Evolutionary conservation across 2,113 vertebrate species (phyloP), one percentile per base, ranked within the genome.

Genomic region (Laticauda laticaudata): DNA sequence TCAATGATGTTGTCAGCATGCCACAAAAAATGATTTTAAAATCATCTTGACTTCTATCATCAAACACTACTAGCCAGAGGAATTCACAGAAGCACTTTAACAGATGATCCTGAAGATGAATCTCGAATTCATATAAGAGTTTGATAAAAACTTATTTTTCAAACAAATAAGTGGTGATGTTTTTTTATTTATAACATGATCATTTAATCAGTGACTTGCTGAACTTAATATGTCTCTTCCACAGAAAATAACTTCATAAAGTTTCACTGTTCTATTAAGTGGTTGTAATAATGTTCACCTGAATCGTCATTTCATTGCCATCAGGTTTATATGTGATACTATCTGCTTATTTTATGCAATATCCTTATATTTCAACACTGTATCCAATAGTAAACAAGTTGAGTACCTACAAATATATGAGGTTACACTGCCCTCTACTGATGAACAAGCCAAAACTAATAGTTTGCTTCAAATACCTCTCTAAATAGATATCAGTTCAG

Each of bases 371-470:
- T 95, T 92, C 95, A 94, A 95, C 95, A 94, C 87, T 21, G 89
- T 89, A 94, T 94, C 89, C 81, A 93, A 93, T 43, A 29, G 91
- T 91, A 91, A 90, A 90, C 89, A 94, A 95, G 94, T 93, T 94
- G 96, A 94, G 92, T 86, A 51, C 61, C 89, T 92, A 26, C 29
- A 96, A 95, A 95, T 89, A 1, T 53, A 93, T 94, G 87, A 96
- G 93, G 92, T 94, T 91, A 95, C 57, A 97, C 91, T 96, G 97
- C 97, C 97, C 97, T 97, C 97, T 98, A 90, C 96, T 97, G 97
- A 96, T 91, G 5, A 97, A 94, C 34, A 86, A n/a, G 88, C 2
- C 1, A 1, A 1, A 43, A 91, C 87, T 69, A 92, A 18, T 0
- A 91, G 87, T 20, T 59, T 81, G 64, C 45, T 91, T 45, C 56